Conservation (phyloP, 2,797 vertebrate genomes). For the Microhierax caerulescens region DNA sequence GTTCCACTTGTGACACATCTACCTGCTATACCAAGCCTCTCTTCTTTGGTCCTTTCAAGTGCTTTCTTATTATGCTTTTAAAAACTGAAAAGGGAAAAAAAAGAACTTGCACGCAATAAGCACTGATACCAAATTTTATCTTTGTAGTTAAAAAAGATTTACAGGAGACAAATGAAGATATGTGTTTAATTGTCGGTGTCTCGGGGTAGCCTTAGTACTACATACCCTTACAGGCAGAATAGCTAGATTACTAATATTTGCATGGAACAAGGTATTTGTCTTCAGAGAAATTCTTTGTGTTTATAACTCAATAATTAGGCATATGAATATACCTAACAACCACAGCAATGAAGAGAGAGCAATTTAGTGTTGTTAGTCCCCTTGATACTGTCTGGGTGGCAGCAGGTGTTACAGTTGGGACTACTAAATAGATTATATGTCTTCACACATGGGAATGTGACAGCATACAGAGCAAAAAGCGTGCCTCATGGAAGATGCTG, state of each 20-base stretch:
- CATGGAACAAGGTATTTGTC: background rate
- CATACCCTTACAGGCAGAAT: background rate
- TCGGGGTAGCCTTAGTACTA: background rate
- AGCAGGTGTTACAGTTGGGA: slow-evolving; percentile 17
- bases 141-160: background rate
- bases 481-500: slow-evolving; percentile 17
- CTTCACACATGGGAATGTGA: background rate
- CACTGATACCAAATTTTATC: accelerated
- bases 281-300: slow-evolving; percentile 1
- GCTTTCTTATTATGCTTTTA: background rate
- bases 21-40: background rate
- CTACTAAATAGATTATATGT: slow-evolving; percentile 39
- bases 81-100: background rate
- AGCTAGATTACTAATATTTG: background rate
- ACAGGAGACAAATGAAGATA: background rate
- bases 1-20: background rate
- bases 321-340: background rate
- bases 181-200: background rate
- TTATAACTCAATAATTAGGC: slow-evolving; percentile 18
- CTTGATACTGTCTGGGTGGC: background rate
- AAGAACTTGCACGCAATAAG: accelerated
- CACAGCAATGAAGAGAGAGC: background rate
- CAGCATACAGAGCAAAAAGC: slow-evolving; percentile 31
- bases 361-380: background rate
- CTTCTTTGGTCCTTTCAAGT: background rate